Conservation (phyloP, 2,888 invertebrate genomes). For the Sphecodes monilicornis region DNA sequence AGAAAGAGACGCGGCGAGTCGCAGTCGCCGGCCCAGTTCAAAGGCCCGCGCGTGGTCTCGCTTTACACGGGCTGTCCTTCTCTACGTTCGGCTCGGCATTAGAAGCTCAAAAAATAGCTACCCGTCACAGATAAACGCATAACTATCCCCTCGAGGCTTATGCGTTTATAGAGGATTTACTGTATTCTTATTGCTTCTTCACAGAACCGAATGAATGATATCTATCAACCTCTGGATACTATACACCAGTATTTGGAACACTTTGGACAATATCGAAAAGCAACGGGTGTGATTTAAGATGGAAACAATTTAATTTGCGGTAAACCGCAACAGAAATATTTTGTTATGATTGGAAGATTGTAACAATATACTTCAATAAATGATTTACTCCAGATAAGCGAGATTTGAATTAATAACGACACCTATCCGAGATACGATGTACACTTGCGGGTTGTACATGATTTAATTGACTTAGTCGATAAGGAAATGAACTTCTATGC, state of each 20-base stretch:
- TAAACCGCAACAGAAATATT: background rate
- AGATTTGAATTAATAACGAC: background rate
- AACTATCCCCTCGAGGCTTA: too few species aligned
- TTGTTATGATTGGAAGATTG: background rate
- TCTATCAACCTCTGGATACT: constrained; percentile 96
- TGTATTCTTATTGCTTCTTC: background rate
- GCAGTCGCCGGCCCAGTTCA: too few species aligned
- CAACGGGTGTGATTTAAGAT: constrained; percentile 86
- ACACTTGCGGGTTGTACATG: background rate
- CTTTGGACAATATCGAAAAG: constrained; percentile 94
- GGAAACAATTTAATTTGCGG: too few species aligned
- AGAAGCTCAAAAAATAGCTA: too few species aligned
- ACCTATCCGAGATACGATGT: background rate
- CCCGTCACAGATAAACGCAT: too few species aligned
- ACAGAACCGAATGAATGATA: constrained; percentile 91
- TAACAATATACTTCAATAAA: background rate
- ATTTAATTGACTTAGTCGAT: background rate
- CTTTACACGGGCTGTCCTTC: too few species aligned
- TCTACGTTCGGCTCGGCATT: too few species aligned
- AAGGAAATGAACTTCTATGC: background rate
- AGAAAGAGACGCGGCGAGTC: too few species aligned
- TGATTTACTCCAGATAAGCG: background rate
- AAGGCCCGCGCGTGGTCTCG: too few species aligned
- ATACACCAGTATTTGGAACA: constrained; percentile 97
- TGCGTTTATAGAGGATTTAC: too few species aligned